Evolutionary conservation across 2,113 vertebrate species (phyloP).

Genomic region (Irena cyanogastra): DNA sequence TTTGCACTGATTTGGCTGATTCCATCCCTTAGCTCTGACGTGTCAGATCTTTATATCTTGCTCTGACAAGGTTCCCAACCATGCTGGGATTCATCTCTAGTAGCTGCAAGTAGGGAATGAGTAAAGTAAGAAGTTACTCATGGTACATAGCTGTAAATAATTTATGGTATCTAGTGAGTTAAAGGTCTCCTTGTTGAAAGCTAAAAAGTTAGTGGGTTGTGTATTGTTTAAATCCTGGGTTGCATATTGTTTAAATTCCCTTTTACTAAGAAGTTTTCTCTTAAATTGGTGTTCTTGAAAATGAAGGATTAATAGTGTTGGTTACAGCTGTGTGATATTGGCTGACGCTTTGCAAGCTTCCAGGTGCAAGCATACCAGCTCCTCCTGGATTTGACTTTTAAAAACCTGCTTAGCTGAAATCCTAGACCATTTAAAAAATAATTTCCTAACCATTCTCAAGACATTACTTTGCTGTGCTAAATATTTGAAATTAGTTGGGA

Average conservation of each 20-base stretch:
- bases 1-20: background rate
- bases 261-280: background rate
- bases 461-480: background rate
- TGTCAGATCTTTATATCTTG: background rate
- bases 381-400: background rate
- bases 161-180: background rate
- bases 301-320: background rate
- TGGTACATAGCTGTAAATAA: background rate
- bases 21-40: background rate
- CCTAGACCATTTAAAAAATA: background rate
- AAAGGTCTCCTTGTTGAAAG: background rate
- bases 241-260: background rate
- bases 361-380: background rate
- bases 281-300: background rate
- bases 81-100: fast-evolving
- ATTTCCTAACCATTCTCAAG: background rate
- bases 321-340: background rate
- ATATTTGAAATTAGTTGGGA: background rate
- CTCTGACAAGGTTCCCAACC: background rate
- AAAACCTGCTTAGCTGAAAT: background rate
- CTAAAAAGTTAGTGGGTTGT: background rate
- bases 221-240: background rate
- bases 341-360: background rate
- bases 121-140: background rate
- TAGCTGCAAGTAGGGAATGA: background rate